phyloP scores from a whole-genome alignment of 2,113 vertebrate genomes.

The Eudyptes chrysolophus region DNA sequence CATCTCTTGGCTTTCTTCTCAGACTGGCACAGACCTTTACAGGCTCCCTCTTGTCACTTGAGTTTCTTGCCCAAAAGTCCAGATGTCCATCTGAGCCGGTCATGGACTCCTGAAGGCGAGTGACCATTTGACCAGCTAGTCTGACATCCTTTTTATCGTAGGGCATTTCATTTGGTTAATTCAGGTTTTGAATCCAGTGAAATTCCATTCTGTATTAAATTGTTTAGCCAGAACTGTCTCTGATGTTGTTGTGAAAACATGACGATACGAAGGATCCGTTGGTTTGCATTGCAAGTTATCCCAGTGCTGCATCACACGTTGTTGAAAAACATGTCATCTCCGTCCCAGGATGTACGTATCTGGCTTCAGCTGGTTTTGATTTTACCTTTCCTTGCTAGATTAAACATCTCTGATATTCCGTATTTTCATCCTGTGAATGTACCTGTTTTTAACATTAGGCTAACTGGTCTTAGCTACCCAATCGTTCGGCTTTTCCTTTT shows the following conservation, averaged over 20 bases:
- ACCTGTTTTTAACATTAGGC: background rate
- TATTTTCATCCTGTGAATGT: background rate
- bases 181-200: background rate
- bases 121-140: background rate
- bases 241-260: rapidly evolving
- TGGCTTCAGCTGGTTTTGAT: background rate
- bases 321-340: rapidly evolving
- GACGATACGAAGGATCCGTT: rapidly evolving
- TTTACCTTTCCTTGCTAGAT: background rate
- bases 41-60: background rate
- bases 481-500: background rate
- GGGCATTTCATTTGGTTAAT: background rate
- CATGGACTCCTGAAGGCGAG: background rate
- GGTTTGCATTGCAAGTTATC: rapidly evolving
- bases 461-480: background rate
- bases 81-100: background rate
- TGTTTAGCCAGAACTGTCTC: background rate
- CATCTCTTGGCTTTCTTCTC: background rate
- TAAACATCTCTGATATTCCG: background rate
- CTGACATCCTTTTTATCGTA: background rate
- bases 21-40: background rate
- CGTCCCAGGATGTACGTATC: rapidly evolving
- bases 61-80: background rate
- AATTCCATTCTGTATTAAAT: background rate
- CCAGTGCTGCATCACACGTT: background rate